These are phyloP conservation scores for Calameuta pallipes DNA, from an alignment of 2,888 invertebrate species.

Conservation along the genomic window DNA sequence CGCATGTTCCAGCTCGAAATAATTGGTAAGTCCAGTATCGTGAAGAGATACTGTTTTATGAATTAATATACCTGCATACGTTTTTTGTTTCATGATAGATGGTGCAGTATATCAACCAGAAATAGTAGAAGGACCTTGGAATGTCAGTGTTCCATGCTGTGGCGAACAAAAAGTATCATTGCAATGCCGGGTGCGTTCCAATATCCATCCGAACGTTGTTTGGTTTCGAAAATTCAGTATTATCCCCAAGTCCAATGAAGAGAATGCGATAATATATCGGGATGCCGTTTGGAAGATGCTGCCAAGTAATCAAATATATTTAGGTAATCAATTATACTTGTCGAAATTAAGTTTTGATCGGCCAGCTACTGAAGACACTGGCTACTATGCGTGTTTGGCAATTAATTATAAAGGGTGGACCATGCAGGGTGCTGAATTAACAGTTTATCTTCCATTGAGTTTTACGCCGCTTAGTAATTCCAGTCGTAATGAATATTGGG, in stretches of 20 bases:
- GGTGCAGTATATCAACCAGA: conserved; percentile 18
- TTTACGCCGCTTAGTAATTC: conserved; percentile 11
- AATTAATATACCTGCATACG: background rate
- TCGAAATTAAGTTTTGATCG: conserved; percentile 22
- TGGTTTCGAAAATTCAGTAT: conserved; percentile 16
- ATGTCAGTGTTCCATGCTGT: conserved; percentile 16
- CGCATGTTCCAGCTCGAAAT: conserved; percentile 22
- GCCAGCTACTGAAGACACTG: conserved; percentile 14
- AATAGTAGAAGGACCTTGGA: conserved; percentile 20
- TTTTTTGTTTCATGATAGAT: conserved; percentile 10
- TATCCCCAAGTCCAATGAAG: background rate
- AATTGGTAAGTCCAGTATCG: conserved; percentile 11
- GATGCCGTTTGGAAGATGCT: conserved; percentile 19
- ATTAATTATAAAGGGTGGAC: conserved; percentile 23
- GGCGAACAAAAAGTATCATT: conserved; percentile 20
- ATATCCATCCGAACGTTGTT: conserved; percentile 18
- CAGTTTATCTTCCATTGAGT: conserved; percentile 15
- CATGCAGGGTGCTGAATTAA: conserved; percentile 21
- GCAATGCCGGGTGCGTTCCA: conserved; percentile 17
- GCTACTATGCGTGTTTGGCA: conserved; percentile 21
- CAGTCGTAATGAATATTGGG: conserved; percentile 14
- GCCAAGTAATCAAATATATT: conserved; percentile 20
- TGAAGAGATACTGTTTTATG: background rate
- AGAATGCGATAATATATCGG: conserved; percentile 15
- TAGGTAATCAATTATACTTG: conserved; percentile 20